Base-by-base conservation (phyloP, 2,113 vertebrate genomes). In the Excalfactoria chinensis region DNA sequence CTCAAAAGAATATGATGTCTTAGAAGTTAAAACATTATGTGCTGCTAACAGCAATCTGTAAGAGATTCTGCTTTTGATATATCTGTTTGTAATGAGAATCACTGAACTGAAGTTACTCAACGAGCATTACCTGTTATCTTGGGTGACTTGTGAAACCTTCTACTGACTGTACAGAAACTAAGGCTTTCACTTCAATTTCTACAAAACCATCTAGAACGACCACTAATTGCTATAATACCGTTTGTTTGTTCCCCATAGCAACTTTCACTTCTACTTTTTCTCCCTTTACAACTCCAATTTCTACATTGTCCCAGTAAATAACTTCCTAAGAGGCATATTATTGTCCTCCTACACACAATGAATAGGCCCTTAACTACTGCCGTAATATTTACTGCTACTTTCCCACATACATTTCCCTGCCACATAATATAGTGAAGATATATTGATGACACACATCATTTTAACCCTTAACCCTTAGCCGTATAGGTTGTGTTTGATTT, bases 41-140 rank as follows among this genome's bases (percentile, higher is more conserved):
- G 56, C 48, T 53, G 64, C 68, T 86, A 83, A 69, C 46, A 84
- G 63, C 59, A 77, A 89, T 55, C 84, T 82, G 49, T 4, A 81
- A 75, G 86, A 94, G 37, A 92, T 77, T 85, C 72, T 71, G 56
- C 51, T 87, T 95, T 89, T 85, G 81, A 89, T 60, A 88, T 28
- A 77, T 55, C 22, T 10, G 41, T 74, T 88, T 92, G 77, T 80
- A 90, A 90, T 55, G 37, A 81, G 70, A 81, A 91, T 59, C 81
- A 83, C 49, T 64, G 51, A 75, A 89, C 48, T 67, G 46, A 87
- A 78, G 59, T 87, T 76, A 90, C 75, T 55, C 6, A 1, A 87
- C 63, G 51, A 90, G 91, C 66, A 59, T 25, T 51, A 56, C 59
- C 16, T 83, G 87, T 63, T 90, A 78, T 35, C 76, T 43, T 60